Base-by-base conservation (phyloP, 1,140 invertebrate genomes). In the Trinorchestia longiramus region DNA sequence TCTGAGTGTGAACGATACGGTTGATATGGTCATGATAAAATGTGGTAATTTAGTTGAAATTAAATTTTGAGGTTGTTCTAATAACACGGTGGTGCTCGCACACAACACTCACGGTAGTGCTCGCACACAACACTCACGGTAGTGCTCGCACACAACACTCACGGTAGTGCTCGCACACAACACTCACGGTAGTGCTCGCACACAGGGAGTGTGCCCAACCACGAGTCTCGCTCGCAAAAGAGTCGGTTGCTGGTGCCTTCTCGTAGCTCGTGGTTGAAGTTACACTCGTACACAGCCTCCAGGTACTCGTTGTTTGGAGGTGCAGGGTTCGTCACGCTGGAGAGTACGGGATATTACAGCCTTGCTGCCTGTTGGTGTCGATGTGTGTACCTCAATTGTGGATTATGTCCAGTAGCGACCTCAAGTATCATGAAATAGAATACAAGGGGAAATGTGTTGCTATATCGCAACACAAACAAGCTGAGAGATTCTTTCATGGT, bases 231-330 rank as follows among this genome's bases (percentile, higher is more conserved):
- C 96, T 97, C 98, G 96, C 98, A 98, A 97, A 97, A 98, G 96
- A 98, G 97, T 90, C 97, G 97, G 96, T 97, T 97, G 95, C 97
- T 97, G n/a, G 97, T 97, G 0, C 97, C 96, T 95, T 97, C 97
- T 95, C 97, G 97, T 53, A 98, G 97, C 36, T 97, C 97, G 96
- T 97, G 98, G 41, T 97, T 97, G 36, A 98, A 97, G 40, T 97
- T 96, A 96, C 98, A 98, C 77, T 97, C 97, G 95, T 98, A 98
- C 96, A 98, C 97, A 43, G 98, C 98, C 88, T 98, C 98, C n/a
- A 98, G 97, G 96, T 98, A 77, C 62, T 97, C 97, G 97, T 98
- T 98, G 97, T 97, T 96, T 8, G 97, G 97, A 42, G 97, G 96
- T 1, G 97, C 95, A 45, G 97, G 96, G 95, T 98, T 98, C 96